These are phyloP conservation scores for Chrysaora quinquecirrha DNA, from an alignment of 30 jellyfish, hydroid and myxozoan species.

Conservation along the genomic window DNA sequence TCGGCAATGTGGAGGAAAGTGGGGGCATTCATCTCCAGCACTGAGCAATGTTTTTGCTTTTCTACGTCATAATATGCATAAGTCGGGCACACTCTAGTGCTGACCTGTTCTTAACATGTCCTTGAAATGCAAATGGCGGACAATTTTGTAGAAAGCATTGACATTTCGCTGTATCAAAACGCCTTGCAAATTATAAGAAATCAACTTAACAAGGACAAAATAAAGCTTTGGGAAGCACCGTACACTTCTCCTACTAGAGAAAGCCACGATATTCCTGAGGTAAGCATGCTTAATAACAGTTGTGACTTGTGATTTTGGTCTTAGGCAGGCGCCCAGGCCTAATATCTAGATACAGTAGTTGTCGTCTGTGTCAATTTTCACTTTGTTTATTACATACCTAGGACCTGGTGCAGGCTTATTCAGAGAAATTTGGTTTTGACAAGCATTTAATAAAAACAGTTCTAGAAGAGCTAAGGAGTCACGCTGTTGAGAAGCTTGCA, in stretches of 20 bases:
- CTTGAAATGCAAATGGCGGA: conserved; percentile 5
- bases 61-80: too few species aligned
- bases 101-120: too few species aligned
- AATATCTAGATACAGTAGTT: too few species aligned
- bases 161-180: neutral
- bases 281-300: neutral
- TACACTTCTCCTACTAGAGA: neutral
- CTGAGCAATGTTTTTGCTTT: too few species aligned
- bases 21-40: too few species aligned
- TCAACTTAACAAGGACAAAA: conserved; percentile 6
- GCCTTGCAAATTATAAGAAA: neutral
- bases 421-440: neutral
- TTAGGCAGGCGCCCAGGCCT: too few species aligned
- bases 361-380: neutral
- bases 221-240: conserved; percentile 33
- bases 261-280: neutral
- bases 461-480: conserved; percentile 21
- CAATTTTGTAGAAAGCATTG: neutral
- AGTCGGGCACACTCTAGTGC: too few species aligned
- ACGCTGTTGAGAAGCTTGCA: conserved; percentile 16
- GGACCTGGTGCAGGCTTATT: neutral
- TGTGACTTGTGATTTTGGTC: too few species aligned
- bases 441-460: neutral
- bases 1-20: too few species aligned
- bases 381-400: neutral